These are phyloP conservation scores for Luperina testacea DNA, from an alignment of 2,888 invertebrate species.

Conservation along the genomic window DNA sequence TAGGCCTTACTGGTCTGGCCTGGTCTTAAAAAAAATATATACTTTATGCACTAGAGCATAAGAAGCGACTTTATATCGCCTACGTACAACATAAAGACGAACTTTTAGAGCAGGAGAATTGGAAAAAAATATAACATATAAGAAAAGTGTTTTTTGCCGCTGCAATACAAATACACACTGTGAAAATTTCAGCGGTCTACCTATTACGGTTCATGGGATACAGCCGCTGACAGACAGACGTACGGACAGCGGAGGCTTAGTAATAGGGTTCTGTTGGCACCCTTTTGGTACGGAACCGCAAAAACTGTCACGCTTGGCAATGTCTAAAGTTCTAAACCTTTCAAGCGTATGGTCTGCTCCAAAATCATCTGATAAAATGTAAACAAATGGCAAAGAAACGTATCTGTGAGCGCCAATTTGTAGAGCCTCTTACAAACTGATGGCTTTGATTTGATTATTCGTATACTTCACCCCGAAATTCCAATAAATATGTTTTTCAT, in stretches of 20 bases:
- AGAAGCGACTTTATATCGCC: too few species aligned
- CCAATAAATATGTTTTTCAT: neutral
- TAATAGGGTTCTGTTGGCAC: neutral
- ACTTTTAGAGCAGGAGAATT: too few species aligned
- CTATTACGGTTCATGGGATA: too few species aligned
- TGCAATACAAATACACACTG: too few species aligned
- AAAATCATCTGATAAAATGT: neutral
- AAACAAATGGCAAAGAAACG: neutral
- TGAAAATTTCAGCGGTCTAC: too few species aligned
- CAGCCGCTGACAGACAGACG: too few species aligned
- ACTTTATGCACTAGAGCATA: too few species aligned
- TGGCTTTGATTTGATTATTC: neutral
- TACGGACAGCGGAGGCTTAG: neutral
- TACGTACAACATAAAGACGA: too few species aligned
- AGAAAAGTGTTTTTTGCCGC: too few species aligned
- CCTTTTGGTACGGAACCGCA: neutral
- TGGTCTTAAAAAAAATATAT: too few species aligned
- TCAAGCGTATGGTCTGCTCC: neutral
- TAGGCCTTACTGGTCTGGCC: too few species aligned
- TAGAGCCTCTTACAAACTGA: neutral
- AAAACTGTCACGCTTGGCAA: neutral
- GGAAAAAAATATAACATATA: too few species aligned
- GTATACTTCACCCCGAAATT: neutral
- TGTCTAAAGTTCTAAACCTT: neutral
- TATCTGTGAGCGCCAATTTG: neutral